Conservation (phyloP, 35 echinoderm and acorn worm species). For the Anneissia japonica region DNA sequence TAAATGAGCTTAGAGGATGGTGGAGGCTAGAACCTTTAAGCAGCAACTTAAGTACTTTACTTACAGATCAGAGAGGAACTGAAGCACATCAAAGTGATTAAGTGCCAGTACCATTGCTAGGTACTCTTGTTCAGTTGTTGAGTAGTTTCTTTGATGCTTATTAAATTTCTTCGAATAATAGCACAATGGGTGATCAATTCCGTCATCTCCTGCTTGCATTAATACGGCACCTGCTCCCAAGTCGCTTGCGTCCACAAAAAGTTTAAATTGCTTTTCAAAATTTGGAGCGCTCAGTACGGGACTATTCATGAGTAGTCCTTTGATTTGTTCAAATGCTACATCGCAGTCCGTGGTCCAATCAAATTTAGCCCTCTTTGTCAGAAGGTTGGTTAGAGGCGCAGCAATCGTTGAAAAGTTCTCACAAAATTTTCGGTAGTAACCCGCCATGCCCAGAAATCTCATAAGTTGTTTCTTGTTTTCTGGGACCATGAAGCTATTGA, state of each 20-base stretch:
- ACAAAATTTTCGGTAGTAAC: constrained; percentile 19
- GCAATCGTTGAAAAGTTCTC: constrained; percentile 8
- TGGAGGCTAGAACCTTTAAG: no score
- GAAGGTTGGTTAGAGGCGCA: constrained; percentile 12
- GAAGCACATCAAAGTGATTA: constrained; percentile 24
- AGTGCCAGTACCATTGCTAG: constrained; percentile 12
- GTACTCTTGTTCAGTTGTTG: constrained; percentile 32
- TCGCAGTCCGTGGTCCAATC: constrained; percentile 14
- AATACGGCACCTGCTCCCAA: constrained; percentile 18
- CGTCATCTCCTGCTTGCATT: constrained; percentile 19
- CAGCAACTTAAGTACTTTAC: no score
- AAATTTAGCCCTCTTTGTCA: constrained; percentile 25
- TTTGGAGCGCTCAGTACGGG: not conserved
- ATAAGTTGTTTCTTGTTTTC: constrained; percentile 12
- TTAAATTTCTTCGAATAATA: constrained; percentile 38
- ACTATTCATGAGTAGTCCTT: not conserved
- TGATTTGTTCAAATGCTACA: constrained; percentile 16
- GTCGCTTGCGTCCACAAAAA: not conserved
- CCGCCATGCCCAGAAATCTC: constrained; percentile 17
- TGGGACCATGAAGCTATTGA: constrained; percentile 15
- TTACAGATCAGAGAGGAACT: no score
- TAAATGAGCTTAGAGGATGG: no score
- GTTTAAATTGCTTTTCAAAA: not conserved
- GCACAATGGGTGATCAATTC: constrained; percentile 22
- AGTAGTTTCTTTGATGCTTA: constrained; percentile 25